Conservation (phyloP, 2,888 invertebrate species). For the Axea sp. region DNA sequence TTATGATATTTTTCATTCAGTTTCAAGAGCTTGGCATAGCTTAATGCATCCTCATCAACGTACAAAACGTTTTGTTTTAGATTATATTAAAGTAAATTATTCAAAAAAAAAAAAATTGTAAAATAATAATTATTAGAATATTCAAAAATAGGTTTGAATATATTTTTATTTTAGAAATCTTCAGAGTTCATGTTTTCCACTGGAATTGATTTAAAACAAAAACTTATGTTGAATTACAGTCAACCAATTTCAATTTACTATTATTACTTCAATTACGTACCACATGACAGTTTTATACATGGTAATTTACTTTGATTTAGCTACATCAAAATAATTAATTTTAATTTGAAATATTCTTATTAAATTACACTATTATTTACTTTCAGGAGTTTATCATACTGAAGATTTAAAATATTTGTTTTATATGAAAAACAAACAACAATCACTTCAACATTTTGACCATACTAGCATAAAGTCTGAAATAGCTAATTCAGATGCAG, state of each 20-base stretch:
- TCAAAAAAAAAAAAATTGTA: no score
- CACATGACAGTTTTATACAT: conserved; percentile 36
- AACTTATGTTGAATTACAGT: conserved; percentile 45
- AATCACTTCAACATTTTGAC: neutral
- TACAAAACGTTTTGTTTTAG: no score
- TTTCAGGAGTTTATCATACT: conserved; percentile 13
- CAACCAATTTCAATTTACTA: conserved; percentile 62
- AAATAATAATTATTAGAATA: no score
- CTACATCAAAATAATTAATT: no score
- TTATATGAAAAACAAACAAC: conserved; percentile 2
- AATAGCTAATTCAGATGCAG: conserved; percentile 2
- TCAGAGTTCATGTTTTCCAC: conserved; percentile 56
- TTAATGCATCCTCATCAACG: no score
- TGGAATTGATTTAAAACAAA: conserved; percentile 66
- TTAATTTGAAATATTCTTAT: no score
- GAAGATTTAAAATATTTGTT: conserved; percentile 24
- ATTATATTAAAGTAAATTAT: no score
- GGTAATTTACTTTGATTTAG: no score
- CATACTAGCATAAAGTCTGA: neutral
- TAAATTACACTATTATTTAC: no score
- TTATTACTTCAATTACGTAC: conserved; percentile 64
- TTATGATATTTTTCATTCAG: no score
- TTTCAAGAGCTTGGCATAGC: no score
- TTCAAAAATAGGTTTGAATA: no score
- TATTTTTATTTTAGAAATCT: conserved; percentile 51